Base-by-base conservation (phyloP, 2,113 vertebrate genomes). In the Tricholaema leucomelas region DNA sequence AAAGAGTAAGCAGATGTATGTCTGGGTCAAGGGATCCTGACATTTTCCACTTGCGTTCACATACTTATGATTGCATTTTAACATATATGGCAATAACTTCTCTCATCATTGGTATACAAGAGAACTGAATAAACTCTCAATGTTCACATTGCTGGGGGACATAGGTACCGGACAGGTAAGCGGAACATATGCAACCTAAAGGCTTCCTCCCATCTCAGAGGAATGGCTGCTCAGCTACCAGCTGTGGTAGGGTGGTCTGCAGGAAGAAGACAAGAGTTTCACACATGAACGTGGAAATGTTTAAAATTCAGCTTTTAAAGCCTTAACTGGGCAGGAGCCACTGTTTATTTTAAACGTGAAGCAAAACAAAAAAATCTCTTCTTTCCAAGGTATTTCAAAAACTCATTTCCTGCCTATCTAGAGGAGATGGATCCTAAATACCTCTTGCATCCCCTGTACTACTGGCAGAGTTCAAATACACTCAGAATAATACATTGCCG, bases 371-470 rank as follows among this genome's bases (percentile, higher is more conserved):
- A 90, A 93, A 78, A 58, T 24, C 36, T 79, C 65, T 67, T 81
- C 19, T 81, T 91, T 93, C 64, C 55, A 83, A 90, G 77, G 82
- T 46, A 94, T 91, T 91, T 95, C 80, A 94, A 95, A 92, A 93
- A 91, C 91, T 92, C 52, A 61, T 69, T 90, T 96, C 85, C 95
- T 92, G 82, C 55, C 5, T 48, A 85, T 88, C 90, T 94, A 42
- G 88, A 91, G 81, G 85, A 95, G 80, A 87, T 77, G 69, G 80
- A 61, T 92, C 73, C 87, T 93, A 93, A 91, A 75, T 58, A 85
- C 65, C 71, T 94, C 92, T 60, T 3, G 48, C 80, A 92, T 67
- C 64, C 74, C 88, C 58, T 85, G 55, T 84, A 48, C 59, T 72
- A 73, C 77, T 54, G 48, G 71, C 60, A 84, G 72, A 64, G 28